Percentiles rank a stretch among this genome's conserved stretches.
phyloP scores from a whole-genome alignment of 2,888 invertebrate species.

The Synanthedon formicaeformis region DNA sequence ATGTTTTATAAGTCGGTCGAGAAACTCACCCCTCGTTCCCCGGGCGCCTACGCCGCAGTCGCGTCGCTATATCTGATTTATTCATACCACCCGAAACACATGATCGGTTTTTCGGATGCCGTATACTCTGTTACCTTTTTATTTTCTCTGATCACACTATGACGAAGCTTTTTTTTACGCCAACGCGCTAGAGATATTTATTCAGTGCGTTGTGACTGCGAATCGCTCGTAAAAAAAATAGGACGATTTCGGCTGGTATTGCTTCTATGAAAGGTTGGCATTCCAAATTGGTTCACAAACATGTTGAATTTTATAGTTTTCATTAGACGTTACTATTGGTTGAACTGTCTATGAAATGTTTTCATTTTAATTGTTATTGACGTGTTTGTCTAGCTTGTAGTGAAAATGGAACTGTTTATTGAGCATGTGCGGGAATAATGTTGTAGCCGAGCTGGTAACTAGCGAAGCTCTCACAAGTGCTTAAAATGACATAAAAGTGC shows the following conservation, averaged over 20 bases:
- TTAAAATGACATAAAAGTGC: constrained; percentile 23
- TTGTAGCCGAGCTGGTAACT: background rate
- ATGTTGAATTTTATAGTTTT: background rate
- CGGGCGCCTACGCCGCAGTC: constrained; percentile 27
- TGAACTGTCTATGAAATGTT: background rate
- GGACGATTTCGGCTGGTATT: constrained; percentile 7
- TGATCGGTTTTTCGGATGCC: constrained; percentile 54
- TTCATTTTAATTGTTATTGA: background rate
- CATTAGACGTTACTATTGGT: background rate
- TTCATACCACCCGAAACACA: constrained; percentile 65
- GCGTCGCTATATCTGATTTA: constrained; percentile 61
- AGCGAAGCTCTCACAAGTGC: constrained; percentile 4
- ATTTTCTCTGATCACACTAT: constrained; percentile 13
- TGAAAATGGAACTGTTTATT: background rate
- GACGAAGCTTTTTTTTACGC: constrained; percentile 9
- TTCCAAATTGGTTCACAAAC: constrained; percentile 10
- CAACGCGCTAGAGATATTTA: constrained; percentile 16
- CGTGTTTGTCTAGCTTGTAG: background rate
- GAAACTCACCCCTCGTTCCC: constrained; percentile 36
- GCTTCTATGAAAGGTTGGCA: constrained; percentile 9
- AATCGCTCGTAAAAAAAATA: constrained; percentile 10
- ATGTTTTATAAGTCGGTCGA: constrained; percentile 57
- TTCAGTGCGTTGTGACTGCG: constrained; percentile 16
- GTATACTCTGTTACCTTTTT: constrained; percentile 37
- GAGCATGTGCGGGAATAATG: background rate